Evolutionary conservation across 2,888 invertebrate genomes (phyloP).

Genomic region (Andrena hattorfiana): DNA sequence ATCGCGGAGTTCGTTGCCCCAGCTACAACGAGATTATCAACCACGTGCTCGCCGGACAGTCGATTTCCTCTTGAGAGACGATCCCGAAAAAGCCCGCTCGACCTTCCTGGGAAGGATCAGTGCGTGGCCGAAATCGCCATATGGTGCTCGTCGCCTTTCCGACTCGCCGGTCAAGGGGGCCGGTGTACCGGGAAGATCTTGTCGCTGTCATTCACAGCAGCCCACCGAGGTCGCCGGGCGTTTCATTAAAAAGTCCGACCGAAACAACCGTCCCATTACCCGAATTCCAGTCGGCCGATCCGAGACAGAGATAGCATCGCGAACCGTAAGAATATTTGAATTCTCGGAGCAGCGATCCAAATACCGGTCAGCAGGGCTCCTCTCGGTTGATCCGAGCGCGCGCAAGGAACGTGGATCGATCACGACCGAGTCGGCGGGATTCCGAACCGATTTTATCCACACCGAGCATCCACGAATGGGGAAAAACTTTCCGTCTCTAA

Average conservation of each 20-base stretch:
- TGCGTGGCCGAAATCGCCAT: conserved; percentile 39
- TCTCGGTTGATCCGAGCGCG: not conserved
- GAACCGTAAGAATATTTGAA: conserved; percentile 23
- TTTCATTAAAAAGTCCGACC: conserved; percentile 12
- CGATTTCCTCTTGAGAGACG: conserved; percentile 40
- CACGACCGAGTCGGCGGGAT: conserved; percentile 21
- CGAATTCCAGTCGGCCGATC: conserved; percentile 1
- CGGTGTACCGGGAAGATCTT: conserved; percentile 38
- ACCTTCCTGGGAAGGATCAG: conserved; percentile 13
- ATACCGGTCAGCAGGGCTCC: not conserved
- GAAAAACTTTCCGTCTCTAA: conserved; percentile 8
- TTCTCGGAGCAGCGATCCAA: conserved; percentile 19
- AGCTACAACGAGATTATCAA: conserved; percentile 51
- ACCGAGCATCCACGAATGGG: not conserved
- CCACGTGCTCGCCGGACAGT: conserved; percentile 34
- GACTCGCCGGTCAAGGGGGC: conserved; percentile 46
- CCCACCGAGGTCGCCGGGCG: not conserved
- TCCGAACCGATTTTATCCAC: conserved; percentile 27
- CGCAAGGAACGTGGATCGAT: not conserved
- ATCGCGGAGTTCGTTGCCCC: conserved; percentile 22
- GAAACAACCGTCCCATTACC: not conserved
- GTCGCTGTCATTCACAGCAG: conserved; percentile 17
- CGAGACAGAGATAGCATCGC: conserved; percentile 23
- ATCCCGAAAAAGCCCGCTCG: conserved; percentile 31
- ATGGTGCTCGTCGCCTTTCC: conserved; percentile 53